Evolutionary conservation across 2,797 vertebrate genomes (phyloP).

Genomic region (Microcaecilia unicolor): DNA sequence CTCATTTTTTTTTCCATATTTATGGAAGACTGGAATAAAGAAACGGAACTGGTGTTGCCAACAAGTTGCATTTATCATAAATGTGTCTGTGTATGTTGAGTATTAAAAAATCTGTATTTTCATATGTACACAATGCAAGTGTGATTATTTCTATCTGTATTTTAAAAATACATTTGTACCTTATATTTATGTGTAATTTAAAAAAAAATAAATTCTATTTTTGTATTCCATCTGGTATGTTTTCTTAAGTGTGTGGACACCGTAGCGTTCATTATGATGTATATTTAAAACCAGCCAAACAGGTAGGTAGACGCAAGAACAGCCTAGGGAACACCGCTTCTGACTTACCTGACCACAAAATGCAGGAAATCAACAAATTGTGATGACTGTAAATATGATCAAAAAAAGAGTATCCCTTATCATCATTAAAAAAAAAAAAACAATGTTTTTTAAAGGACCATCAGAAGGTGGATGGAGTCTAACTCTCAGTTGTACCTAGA

Average conservation of each 20-base stretch:
- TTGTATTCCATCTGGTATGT: conserved; percentile 79
- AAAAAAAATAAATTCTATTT: conserved; percentile 93
- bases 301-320: too few relatives aligned
- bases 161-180: conserved; percentile 99
- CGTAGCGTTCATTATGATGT: too few relatives aligned
- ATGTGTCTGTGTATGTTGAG: conserved; percentile 98
- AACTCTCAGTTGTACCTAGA: too few relatives aligned
- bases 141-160: conserved; percentile 98
- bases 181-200: conserved; percentile 99
- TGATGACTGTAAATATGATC: too few relatives aligned
- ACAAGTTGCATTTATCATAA: conserved; percentile 92
- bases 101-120: conserved; percentile 93
- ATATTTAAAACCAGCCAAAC: too few relatives aligned
- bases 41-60: conserved; percentile 66
- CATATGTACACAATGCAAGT: conserved; percentile 95
- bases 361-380: too few relatives aligned
- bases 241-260: conserved; percentile 50
- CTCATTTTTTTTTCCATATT: conserved; percentile 41
- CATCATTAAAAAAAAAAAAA: too few relatives aligned
- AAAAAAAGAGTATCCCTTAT: too few relatives aligned
- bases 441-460: too few relatives aligned
- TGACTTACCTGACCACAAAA: too few relatives aligned
- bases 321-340: too few relatives aligned
- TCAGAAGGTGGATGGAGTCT: too few relatives aligned
- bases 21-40: conserved; percentile 36